Percentiles rank a stretch among this genome's conserved stretches.
Conservation (phyloP, 2,113 vertebrate species). For the Uria aalge region DNA sequence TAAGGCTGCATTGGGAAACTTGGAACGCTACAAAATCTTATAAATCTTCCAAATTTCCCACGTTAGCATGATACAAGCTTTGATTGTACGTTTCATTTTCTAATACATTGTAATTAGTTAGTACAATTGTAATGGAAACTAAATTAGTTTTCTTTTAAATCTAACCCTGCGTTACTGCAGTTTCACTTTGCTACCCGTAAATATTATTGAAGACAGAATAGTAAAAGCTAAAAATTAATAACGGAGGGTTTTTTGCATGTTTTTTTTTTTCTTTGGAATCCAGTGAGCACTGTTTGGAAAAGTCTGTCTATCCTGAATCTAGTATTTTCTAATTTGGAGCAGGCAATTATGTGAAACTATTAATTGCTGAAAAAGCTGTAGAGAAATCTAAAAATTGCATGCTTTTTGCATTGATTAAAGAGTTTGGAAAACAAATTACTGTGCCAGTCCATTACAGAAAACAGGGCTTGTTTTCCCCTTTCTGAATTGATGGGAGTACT, state of each 20-base stretch:
- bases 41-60: background rate
- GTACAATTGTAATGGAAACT: background rate
- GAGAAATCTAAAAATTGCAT: background rate
- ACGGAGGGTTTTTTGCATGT: background rate
- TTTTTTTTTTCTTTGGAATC: background rate
- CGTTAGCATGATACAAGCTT: background rate
- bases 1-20: background rate
- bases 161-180: background rate
- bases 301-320: background rate
- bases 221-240: background rate
- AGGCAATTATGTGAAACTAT: background rate
- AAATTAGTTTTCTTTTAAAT: background rate
- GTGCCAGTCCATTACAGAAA: background rate
- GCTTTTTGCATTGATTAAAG: background rate
- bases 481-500: background rate
- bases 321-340: background rate
- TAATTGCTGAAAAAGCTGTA: background rate
- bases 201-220: background rate
- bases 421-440: background rate
- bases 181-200: background rate
- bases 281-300: background rate
- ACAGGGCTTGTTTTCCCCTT: background rate
- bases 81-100: background rate
- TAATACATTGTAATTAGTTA: background rate
- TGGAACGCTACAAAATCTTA: background rate